Evolutionary conservation across 2,797 vertebrate species (phyloP), one percentile per base, ranked within the genome.

Genomic region (Anas capensis): DNA sequence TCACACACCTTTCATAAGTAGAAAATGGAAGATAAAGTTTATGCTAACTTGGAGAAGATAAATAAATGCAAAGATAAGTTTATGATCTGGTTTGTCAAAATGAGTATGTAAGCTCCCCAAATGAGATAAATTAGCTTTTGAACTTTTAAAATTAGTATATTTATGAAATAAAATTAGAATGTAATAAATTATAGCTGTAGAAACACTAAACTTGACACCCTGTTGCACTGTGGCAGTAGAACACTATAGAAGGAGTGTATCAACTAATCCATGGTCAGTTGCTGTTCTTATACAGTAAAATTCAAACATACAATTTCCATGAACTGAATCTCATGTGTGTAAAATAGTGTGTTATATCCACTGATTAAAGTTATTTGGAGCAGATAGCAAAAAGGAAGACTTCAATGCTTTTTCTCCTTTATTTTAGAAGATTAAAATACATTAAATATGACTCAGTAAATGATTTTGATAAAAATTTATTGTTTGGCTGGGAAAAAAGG

Each of bases 1-100:
- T 95, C 60, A 83, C 86, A 82, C 73, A 88, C 95, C 96, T 97
- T 98, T 97, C 95, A 66, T 98, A 95, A 97, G 96, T 96, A 90
- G 92, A 77, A 95, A 93, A 87, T 64, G 40, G 79, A 62, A 77
- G 53, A 42, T 61, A 81, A 94, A 88, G 82, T 89, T 96, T 49
- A 82, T 68, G 53, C 26, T 83, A 53, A 93, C 56, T 91, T 78
- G 54, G 53, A 66, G 54, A 78, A 79, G 79, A 75, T 95, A 84
- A 86, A 76, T 56, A 65, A 64, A 64, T 1, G 2, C 26, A 21
- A 84, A 71, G 54, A 11, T 34, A 44, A 44, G 34, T 77, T 75
- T 68, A 6, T 33, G 48, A 4, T 85, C 36, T 48, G 16, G 8
- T 60, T 92, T 79, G 42, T 89, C 36, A 81, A 57, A 72, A 88